A percentile compares a stretch with the other conserved stretches of the same genome.
These are phyloP conservation scores for Axis porcinus DNA, from an alignment of 2,113 vertebrate genomes.

Conservation along the genomic window DNA sequence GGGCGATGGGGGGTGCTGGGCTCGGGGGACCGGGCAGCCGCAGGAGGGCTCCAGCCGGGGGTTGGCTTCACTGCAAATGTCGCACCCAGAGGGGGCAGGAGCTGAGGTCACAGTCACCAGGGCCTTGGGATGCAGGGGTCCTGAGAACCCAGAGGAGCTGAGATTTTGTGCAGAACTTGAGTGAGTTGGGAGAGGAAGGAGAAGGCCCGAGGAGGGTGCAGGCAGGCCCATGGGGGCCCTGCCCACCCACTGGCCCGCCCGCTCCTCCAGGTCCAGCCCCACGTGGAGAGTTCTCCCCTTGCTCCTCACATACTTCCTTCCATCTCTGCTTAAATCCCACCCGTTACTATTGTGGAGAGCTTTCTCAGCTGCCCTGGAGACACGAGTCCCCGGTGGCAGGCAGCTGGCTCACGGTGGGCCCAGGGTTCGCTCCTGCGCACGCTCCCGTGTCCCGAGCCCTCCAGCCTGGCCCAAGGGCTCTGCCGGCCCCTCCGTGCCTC, in stretches of 20 bases:
- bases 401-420: neutral
- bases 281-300: neutral
- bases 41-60: neutral
- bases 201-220: neutral
- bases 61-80: neutral
- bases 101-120: accelerated
- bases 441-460: neutral
- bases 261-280: neutral
- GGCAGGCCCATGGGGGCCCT: neutral
- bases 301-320: neutral
- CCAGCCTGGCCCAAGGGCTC: neutral
- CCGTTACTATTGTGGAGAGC: neutral
- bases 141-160: neutral
- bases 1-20: accelerated
- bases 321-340: neutral
- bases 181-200: neutral
- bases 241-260: neutral
- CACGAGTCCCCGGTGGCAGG: neutral
- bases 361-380: neutral
- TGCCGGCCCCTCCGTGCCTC: neutral
- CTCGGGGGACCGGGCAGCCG: accelerated
- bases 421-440: accelerated
- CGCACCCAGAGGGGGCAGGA: neutral
- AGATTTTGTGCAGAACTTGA: neutral
- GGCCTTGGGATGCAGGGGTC: neutral